These are phyloP conservation scores for Gadus chalcogrammus DNA, from an alignment of 2,113 vertebrate genomes.

Conservation along the genomic window DNA sequence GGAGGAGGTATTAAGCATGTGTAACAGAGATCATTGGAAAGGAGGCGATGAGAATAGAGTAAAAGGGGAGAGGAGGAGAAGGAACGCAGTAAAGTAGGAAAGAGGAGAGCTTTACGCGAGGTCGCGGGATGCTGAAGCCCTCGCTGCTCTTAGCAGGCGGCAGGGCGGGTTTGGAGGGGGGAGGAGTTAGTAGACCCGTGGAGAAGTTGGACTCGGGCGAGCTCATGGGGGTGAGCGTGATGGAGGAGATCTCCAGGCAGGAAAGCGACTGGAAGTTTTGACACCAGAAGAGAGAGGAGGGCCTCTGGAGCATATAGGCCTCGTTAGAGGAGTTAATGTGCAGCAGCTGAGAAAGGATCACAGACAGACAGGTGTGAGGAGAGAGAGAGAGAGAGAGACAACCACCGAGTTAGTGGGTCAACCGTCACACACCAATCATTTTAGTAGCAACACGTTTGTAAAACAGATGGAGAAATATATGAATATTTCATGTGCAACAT, in stretches of 20 bases:
- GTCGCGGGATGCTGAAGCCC: conserved; percentile 81
- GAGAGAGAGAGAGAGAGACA: not conserved
- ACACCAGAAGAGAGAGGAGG: conserved; percentile 85
- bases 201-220: conserved; percentile 85
- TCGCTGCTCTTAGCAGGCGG: conserved; percentile 71
- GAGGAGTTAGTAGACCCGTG: conserved; percentile 81
- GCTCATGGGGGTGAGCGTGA: conserved; percentile 87
- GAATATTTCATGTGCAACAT: no score
- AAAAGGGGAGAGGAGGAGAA: not conserved
- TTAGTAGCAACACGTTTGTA: no score
- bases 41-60: not conserved
- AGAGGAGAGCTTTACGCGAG: conserved; percentile 74
- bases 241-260: conserved; percentile 88
- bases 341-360: conserved; percentile 79
- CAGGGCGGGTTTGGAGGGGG: conserved; percentile 77
- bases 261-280: conserved; percentile 81
- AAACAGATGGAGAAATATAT: no score
- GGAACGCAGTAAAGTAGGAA: conserved; percentile 4
- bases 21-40: conserved; percentile 13
- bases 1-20: not conserved
- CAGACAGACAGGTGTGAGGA: conserved; percentile 66
- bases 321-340: conserved; percentile 81
- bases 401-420: not conserved
- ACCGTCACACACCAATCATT: no score
- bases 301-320: conserved; percentile 80